Conservation (phyloP, 2,797 vertebrate genomes). For the Cryptoblepharus egeriae region DNA sequence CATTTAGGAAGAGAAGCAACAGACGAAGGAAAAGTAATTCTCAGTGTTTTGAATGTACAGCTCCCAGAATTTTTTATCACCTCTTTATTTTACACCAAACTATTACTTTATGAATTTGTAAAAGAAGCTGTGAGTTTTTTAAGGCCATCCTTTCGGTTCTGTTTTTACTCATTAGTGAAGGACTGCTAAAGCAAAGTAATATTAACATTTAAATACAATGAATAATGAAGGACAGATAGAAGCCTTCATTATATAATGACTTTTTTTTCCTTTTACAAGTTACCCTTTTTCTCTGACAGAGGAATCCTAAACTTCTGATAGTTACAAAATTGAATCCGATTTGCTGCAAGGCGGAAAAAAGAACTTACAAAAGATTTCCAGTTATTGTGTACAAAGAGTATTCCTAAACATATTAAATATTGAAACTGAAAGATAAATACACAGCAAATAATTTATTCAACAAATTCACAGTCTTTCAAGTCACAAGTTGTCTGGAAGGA, state of each 20-base stretch:
- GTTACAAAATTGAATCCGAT: not conserved
- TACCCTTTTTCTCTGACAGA: not conserved
- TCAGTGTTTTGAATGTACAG: not conserved
- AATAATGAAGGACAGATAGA: conserved; percentile 17
- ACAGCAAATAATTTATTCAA: conserved; percentile 2
- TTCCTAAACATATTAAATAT: conserved; percentile 9
- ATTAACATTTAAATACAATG: conserved; percentile 30
- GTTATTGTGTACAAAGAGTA: not conserved
- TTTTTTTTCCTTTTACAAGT: not conserved
- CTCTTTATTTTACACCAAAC: not conserved
- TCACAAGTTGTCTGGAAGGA: conserved; percentile 7
- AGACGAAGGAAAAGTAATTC: not conserved
- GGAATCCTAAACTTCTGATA: not conserved
- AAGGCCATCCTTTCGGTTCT: not conserved
- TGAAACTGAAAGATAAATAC: not conserved
- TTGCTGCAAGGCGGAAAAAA: not conserved
- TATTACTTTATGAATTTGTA: conserved; percentile 7
- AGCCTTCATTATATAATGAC: conserved; percentile 13
- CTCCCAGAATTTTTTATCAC: not conserved
- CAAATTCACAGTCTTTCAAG: not conserved
- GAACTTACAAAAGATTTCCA: not conserved
- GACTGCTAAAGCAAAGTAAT: conserved; percentile 16
- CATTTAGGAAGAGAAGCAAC: not conserved
- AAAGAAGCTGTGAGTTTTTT: conserved; percentile 1
- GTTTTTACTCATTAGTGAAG: not conserved